Evolutionary conservation across 2,888 invertebrate species (phyloP), one percentile per base, ranked within the genome.

Genomic region (Ariolimax columbianus): DNA sequence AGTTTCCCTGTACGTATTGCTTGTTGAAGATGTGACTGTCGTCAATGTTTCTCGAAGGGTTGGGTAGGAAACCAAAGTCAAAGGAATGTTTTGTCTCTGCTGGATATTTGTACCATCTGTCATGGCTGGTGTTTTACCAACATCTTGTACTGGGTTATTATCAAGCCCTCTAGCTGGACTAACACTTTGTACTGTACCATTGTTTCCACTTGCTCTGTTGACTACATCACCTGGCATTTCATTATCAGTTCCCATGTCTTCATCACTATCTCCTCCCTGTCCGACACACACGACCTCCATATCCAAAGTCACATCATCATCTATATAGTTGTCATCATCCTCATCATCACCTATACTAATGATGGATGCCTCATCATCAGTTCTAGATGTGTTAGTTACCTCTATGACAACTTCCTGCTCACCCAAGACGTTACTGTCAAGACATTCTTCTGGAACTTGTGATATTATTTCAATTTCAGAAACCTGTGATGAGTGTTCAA

Each of bases 251-350:
- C 2, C 75, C 0, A 19, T 59, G 23, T 77, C 63, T 11, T 70
- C 72, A 66, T 59, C 68, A 59, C 30, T 40, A 17, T 86, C 63
- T 73, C 80, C 77, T 9, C 26, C 38, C 23, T 33, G 55, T 33
- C 43, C 82, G 36, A 38, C 75, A 51, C 66, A 77, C 2, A 40
- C 51, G 6, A 82, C 68, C 36, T 86, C 84, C 82, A 84, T 82
- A 77, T 86, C 86, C 38, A 72, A 66, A 36, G 55, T 80, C n/a
- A 82, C 47, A n/a, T 43, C 38, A 38, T 85, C 83, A n/a, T 51
- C 66, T 23, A 33, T 36, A 77, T 9, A n/a, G 26, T 40, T 66
- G 17, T 51, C 75, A 33, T 83, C 72, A 55, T 86, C 84, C 38
- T 75, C 75, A 73, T 80, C 73, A 55, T 84, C 81, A 43, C 40